A percentile compares a stretch with the other conserved stretches of the same genome.
These are phyloP conservation scores for Conomelus anceps DNA, from an alignment of 2,888 invertebrate species.

Conservation along the genomic window DNA sequence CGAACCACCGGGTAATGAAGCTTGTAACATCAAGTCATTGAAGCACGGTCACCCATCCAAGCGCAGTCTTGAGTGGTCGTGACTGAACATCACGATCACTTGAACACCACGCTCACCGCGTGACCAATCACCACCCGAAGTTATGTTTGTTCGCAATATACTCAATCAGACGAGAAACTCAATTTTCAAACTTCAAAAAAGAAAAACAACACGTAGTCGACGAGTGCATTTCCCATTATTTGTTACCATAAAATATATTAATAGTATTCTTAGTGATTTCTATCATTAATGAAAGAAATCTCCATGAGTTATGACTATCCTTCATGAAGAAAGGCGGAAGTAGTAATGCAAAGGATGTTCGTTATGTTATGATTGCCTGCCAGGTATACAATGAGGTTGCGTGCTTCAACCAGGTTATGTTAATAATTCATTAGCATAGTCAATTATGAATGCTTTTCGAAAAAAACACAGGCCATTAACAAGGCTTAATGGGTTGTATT, in stretches of 20 bases:
- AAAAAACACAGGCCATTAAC: slow-evolving; percentile 9
- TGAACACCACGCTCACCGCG: no score
- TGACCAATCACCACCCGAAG: no score
- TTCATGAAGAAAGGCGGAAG: background rate
- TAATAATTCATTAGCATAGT: slow-evolving; percentile 9
- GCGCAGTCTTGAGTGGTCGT: no score
- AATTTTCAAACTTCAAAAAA: no score
- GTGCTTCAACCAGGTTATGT: background rate
- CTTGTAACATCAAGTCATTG: no score
- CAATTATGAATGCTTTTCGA: slow-evolving; percentile 4
- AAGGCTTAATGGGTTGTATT: slow-evolving; percentile 2
- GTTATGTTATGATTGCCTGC: background rate
- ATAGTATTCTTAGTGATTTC: background rate
- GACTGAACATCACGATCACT: no score
- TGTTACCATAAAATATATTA: background rate
- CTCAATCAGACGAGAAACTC: no score
- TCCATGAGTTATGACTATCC: background rate
- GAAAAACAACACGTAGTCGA: no score
- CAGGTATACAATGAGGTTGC: slow-evolving; percentile 3
- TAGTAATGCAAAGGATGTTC: background rate
- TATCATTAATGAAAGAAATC: background rate
- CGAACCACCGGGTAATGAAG: no score
- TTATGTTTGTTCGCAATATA: no score
- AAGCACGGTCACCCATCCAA: no score
- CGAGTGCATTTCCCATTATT: background rate